Evolutionary conservation across 2,888 invertebrate species (phyloP), one percentile per base, ranked within the genome.

Genomic region (Nasonia oneida): DNA sequence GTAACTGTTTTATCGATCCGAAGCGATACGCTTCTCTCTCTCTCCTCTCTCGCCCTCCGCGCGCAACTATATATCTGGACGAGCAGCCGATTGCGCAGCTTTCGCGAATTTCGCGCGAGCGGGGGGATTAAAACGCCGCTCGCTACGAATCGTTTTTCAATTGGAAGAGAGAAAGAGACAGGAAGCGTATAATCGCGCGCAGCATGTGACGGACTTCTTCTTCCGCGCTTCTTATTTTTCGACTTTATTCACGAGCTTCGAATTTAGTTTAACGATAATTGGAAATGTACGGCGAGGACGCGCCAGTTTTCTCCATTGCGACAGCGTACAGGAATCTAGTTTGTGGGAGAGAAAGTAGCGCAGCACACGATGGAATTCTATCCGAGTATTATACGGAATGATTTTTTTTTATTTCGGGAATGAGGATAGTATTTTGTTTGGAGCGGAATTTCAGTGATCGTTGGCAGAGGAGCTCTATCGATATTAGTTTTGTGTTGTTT

Each of bases 1-100:
- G 87, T 87, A 87, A 85, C 87, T 85, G 83, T 87, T 87, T 87
- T 85, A 87, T 87, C 87, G 87, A 87, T 87, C 80, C 78, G 61
- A 57, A 61, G n/a, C 33, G 75, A 80, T 79, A 83, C 81, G 70
- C 57, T 61, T 4, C 57, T 33, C 67, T 33, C 67, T 33, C 37
- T 37, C 37, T 37, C 37, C 73, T 39, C 33, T 10, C 61, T 23
- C n/a, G 10, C 23, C 0, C 23, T 10, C 23, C 10, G 14, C 67
- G 3, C 3, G 33, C 2, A 33, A 10, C 12, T 67, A 67, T 67
- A 67, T 67, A 67, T 67, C 12, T 67, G 73, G 71, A 42, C 23
- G 42, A 23, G 23, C 73, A 47, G 29, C 42, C 18, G 50, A 33
- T 75, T 15, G 23, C 53, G 29, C 47, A 47, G 42, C 71, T 81